Evolutionary conservation across 2,888 invertebrate genomes (phyloP).

Genomic region (Agonopterix arenella): DNA sequence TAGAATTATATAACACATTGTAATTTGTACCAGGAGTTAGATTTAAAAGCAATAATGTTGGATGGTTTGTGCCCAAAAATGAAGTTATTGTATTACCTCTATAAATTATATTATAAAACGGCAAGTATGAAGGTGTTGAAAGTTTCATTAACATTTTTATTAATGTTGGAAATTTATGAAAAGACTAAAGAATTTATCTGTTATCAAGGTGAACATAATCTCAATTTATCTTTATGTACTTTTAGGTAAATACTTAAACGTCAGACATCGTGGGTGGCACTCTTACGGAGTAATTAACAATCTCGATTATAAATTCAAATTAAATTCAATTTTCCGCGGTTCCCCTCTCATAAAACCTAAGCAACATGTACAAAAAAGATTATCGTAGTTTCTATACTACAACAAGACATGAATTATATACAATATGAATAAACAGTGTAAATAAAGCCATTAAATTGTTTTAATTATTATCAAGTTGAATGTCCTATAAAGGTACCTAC

Average conservation of each 20-base stretch:
- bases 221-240: neutral
- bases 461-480: constrained; percentile 33
- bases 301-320: constrained; percentile 31
- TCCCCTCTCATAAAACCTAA: constrained; percentile 53
- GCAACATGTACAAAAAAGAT: constrained; percentile 18
- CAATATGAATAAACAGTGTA: constrained; percentile 15
- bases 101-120: too few species aligned
- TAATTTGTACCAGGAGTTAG: too few species aligned
- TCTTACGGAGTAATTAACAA: constrained; percentile 36
- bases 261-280: constrained; percentile 41
- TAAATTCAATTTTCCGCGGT: constrained; percentile 25
- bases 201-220: too few species aligned
- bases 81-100: too few species aligned
- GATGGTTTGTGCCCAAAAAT: too few species aligned
- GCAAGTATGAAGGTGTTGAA: too few species aligned
- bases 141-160: too few species aligned
- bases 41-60: too few species aligned
- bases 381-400: too few species aligned
- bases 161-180: too few species aligned
- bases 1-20: too few species aligned
- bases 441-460: constrained; percentile 48
- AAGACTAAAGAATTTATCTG: too few species aligned
- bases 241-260: constrained; percentile 2
- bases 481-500: constrained; percentile 14
- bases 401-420: constrained; percentile 8